Evolutionary conservation across 37 sponge, comb jelly and placozoan species (phyloP).

Genomic region (Oscarella lobularis): DNA sequence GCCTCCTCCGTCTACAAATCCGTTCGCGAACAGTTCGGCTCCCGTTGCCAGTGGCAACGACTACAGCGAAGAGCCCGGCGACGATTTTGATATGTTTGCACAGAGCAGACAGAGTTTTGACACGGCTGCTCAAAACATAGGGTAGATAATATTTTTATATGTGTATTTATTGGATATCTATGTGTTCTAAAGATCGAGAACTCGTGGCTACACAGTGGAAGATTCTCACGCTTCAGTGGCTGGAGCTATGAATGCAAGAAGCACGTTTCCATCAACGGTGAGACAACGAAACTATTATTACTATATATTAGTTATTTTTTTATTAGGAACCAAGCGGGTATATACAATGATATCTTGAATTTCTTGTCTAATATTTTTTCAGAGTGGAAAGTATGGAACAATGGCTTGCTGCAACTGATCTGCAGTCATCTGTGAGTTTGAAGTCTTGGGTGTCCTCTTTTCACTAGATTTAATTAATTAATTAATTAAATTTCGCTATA

Average conservation of each 20-base stretch:
- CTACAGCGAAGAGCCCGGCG: slow-evolving; percentile 3
- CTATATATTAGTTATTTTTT: too few relatives aligned
- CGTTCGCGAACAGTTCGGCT: too few relatives aligned
- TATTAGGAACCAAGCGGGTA: not conserved
- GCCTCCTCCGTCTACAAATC: too few relatives aligned
- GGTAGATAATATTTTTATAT: not conserved
- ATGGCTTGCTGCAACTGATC: slow-evolving; percentile 39
- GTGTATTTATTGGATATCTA: not conserved
- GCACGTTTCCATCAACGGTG: slow-evolving; percentile 1
- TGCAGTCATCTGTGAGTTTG: too few relatives aligned
- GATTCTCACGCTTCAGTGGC: slow-evolving; percentile 28
- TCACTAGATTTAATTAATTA: too few relatives aligned
- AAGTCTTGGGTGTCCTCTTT: too few relatives aligned
- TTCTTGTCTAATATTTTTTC: not conserved
- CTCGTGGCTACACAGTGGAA: slow-evolving; percentile 16
- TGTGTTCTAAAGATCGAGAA: slow-evolving; percentile 48
- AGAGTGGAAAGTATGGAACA: slow-evolving; percentile 26
- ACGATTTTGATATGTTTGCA: slow-evolving; percentile 98
- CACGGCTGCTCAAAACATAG: not conserved
- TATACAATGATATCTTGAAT: not conserved
- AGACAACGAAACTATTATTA: too few relatives aligned
- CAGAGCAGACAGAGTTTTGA: slow-evolving; percentile 59
- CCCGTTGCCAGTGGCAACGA: too few relatives aligned
- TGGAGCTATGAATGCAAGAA: not conserved
- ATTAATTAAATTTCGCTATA: too few relatives aligned